Conservation (phyloP, 2,888 invertebrate genomes). For the Apodemia zela region DNA sequence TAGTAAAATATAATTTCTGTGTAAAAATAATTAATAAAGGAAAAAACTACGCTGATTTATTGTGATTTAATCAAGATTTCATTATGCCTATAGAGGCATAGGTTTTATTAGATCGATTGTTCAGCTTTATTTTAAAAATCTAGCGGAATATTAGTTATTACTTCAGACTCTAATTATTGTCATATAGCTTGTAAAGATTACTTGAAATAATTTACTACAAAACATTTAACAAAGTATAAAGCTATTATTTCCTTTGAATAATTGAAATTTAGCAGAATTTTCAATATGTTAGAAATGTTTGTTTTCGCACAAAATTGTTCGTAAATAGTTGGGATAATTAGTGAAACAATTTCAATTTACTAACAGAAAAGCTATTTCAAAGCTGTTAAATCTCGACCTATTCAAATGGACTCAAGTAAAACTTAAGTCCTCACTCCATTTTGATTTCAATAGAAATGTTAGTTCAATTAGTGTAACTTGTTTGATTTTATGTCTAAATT, state of each 20-base stretch:
- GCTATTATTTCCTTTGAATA: background rate
- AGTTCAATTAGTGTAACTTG: slow-evolving; percentile 1
- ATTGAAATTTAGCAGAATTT: background rate
- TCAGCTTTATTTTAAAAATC: no score
- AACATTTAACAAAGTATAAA: no score
- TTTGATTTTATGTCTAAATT: slow-evolving; percentile 25
- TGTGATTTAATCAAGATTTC: no score
- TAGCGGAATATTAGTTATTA: no score
- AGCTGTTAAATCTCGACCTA: background rate
- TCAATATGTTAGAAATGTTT: background rate
- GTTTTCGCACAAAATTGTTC: background rate
- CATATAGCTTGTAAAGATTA: no score
- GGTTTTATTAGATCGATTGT: no score
- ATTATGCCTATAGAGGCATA: no score
- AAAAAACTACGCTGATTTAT: background rate
- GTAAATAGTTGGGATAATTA: background rate
- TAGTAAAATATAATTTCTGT: background rate
- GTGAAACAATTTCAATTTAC: background rate
- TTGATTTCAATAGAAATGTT: slow-evolving; percentile 5
- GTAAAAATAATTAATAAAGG: background rate
- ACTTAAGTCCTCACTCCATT: background rate
- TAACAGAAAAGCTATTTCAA: background rate
- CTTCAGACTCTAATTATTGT: no score
- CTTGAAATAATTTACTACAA: no score
- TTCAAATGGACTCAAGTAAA: background rate